phyloP scores from a whole-genome alignment of 2,888 invertebrate species.

The Drosophila vallismaia region DNA sequence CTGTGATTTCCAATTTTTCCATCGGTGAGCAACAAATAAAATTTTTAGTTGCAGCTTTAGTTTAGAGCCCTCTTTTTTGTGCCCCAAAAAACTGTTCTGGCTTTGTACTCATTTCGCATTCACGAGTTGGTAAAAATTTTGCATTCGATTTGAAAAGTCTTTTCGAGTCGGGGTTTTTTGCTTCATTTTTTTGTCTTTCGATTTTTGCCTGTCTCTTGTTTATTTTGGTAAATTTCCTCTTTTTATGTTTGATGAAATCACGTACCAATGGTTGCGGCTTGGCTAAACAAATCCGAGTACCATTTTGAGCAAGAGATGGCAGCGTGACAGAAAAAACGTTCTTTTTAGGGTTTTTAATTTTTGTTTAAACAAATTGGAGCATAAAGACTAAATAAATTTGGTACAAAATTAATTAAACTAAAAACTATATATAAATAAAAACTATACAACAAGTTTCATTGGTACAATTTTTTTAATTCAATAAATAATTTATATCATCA shows the following conservation, averaged over 20 bases:
- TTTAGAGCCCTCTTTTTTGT: conserved; percentile 14
- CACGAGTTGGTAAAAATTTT: conserved; percentile 79
- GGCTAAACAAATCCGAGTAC: conserved; percentile 33
- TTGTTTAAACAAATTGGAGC: no score
- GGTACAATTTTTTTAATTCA: no score
- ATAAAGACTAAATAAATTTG: no score
- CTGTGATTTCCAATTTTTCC: conserved; percentile 36
- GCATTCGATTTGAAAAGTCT: conserved; percentile 77
- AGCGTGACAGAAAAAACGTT: conserved; percentile 20
- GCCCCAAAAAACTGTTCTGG: conserved; percentile 12
- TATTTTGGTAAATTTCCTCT: conserved; percentile 44
- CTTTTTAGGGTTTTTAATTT: not conserved
- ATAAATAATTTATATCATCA: not conserved
- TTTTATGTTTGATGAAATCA: conserved; percentile 78
- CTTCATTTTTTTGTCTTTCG: conserved; percentile 7
- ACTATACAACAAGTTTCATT: not conserved
- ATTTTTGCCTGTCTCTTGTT: conserved; percentile 32
- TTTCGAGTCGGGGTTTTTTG: conserved; percentile 45
- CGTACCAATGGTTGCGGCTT: conserved; percentile 61
- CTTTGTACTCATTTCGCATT: conserved; percentile 66
- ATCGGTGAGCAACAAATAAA: conserved; percentile 16
- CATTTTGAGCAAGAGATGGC: conserved; percentile 19
- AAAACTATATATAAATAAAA: no score
- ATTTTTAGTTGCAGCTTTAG: conserved; percentile 39
- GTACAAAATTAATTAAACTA: no score